phyloP scores from a whole-genome alignment of 2,797 vertebrate genomes.

The Acipenser oxyrinchus region DNA sequence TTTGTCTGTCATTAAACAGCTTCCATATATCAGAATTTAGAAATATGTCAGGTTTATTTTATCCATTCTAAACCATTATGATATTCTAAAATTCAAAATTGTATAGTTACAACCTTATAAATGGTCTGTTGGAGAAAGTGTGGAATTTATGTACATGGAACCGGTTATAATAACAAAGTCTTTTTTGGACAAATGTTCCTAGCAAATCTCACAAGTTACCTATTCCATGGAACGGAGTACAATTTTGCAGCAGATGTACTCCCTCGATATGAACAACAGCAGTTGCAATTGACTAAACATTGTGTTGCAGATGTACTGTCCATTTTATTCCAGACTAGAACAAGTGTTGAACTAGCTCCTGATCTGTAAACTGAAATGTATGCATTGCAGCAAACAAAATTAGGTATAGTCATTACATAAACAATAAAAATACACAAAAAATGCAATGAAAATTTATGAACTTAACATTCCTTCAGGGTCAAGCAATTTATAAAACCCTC shows the following conservation, averaged over 20 bases:
- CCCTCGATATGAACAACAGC: constrained; percentile 35
- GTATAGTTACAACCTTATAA: no score
- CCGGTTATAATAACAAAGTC: no score
- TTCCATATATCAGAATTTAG: no score
- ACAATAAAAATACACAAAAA: constrained; percentile 52
- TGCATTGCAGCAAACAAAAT: constrained; percentile 32
- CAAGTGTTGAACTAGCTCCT: constrained; percentile 28
- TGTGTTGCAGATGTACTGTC: constrained; percentile 38
- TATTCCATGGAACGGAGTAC: no score
- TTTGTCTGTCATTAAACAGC: no score
- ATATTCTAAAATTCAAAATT: no score
- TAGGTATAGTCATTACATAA: constrained; percentile 57
- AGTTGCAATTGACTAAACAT: constrained; percentile 24
- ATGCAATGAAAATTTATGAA: constrained; percentile 89
- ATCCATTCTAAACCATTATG: no score
- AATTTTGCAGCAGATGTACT: constrained; percentile 19
- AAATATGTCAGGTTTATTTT: no score
- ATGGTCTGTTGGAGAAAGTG: no score
- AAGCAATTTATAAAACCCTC: constrained; percentile 98
- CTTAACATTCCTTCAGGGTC: constrained; percentile 95
- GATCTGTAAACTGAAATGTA: constrained; percentile 41
- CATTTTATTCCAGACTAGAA: constrained; percentile 34
- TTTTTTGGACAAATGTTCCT: no score
- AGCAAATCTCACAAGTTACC: no score
- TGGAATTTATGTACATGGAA: no score